These are phyloP conservation scores for Parazoanthus swiftii DNA, from an alignment of 92 coral and sea anemone genomes.

Conservation along the genomic window DNA sequence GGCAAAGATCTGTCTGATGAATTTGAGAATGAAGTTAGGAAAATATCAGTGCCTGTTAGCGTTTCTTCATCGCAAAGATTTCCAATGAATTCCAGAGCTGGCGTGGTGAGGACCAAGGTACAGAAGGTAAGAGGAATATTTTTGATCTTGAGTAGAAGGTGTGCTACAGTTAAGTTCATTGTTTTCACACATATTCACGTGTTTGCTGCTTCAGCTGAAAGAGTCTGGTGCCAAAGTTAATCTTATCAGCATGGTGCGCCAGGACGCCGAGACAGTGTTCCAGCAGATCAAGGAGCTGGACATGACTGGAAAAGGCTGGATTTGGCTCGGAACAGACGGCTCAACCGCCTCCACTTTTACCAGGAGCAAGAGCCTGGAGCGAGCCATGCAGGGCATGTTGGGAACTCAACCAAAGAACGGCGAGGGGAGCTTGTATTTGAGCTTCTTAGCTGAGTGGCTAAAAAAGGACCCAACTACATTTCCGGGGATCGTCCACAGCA, in stretches of 20 bases:
- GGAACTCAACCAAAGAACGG: constrained; percentile 99
- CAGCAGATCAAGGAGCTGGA: constrained; percentile 97
- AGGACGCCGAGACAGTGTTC: constrained; percentile 96
- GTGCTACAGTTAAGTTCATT: too few relatives aligned
- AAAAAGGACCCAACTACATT: constrained; percentile 81
- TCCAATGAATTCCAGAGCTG: constrained; percentile 89
- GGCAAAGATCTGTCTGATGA: constrained; percentile 87
- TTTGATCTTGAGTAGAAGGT: neutral
- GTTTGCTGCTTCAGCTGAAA: constrained; percentile 64
- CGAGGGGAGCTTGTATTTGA: constrained; percentile 87
- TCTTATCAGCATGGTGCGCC: constrained; percentile 93
- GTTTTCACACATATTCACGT: neutral
- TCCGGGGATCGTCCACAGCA: constrained; percentile 84
- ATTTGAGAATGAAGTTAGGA: constrained; percentile 75
- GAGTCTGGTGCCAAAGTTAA: constrained; percentile 87
- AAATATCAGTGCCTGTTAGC: constrained; percentile 82
- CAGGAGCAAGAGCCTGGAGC: constrained; percentile 80
- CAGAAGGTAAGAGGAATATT: constrained; percentile 66
- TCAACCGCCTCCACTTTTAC: constrained; percentile 90
- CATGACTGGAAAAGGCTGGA: constrained; percentile 98
- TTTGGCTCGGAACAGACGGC: constrained; percentile 97
- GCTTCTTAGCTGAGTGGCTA: constrained; percentile 84
- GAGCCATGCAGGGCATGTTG: constrained; percentile 95
- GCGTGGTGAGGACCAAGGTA: constrained; percentile 88
- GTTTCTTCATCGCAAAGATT: constrained; percentile 85